Evolutionary conservation across 2,888 invertebrate species (phyloP).

Genomic region (Hemaris fuciformis): DNA sequence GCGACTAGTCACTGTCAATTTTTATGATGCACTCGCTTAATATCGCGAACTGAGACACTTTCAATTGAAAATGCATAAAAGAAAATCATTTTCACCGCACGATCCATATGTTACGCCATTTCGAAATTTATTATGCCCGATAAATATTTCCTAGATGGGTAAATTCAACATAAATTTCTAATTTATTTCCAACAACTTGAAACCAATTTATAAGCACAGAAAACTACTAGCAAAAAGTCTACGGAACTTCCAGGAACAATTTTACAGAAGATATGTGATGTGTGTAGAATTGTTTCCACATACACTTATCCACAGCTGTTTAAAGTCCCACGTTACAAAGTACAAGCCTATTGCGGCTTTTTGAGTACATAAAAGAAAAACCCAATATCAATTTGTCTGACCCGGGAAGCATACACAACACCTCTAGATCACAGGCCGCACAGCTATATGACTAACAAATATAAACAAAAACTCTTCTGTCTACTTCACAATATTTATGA

Average conservation of each 20-base stretch:
- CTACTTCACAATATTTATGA: not conserved
- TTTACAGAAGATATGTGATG: too few species aligned
- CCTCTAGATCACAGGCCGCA: too few species aligned
- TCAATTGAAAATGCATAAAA: conserved; percentile 27
- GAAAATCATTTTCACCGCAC: conserved; percentile 13
- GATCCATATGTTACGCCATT: not conserved
- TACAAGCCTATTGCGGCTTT: too few species aligned
- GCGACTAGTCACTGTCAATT: conserved; percentile 68
- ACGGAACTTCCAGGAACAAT: not conserved
- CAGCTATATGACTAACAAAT: too few species aligned
- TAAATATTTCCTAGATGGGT: not conserved
- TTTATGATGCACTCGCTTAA: conserved; percentile 68
- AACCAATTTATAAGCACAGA: not conserved
- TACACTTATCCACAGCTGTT: too few species aligned
- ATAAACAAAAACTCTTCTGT: too few species aligned
- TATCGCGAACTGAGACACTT: conserved; percentile 42
- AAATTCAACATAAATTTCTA: not conserved
- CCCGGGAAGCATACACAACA: too few species aligned
- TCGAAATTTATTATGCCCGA: not conserved
- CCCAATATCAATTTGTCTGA: too few species aligned
- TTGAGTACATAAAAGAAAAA: too few species aligned
- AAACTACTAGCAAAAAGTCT: not conserved
- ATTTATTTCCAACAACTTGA: not conserved
- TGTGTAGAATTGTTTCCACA: too few species aligned
- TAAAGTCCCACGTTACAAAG: too few species aligned